Evolutionary conservation across 2,888 invertebrate genomes (phyloP).

Genomic region (Catonia carolina): DNA sequence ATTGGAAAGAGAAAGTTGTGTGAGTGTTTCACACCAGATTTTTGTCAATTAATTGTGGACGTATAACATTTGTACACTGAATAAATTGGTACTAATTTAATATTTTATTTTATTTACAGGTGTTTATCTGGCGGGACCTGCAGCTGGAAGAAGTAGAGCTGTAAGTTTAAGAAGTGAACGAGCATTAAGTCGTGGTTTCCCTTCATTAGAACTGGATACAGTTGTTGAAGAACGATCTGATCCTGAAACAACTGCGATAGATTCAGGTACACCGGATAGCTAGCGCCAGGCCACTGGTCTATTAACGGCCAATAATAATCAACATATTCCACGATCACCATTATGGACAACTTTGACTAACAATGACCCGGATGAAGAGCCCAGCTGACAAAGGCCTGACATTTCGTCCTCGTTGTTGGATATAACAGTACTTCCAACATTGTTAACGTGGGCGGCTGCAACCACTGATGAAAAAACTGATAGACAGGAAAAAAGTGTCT

Average conservation of each 20-base stretch:
- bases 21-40: too few species aligned
- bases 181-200: conserved; percentile 65
- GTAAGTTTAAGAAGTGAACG: conserved; percentile 57
- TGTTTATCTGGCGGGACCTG: conserved; percentile 33
- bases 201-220: conserved; percentile 72
- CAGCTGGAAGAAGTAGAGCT: conserved; percentile 38
- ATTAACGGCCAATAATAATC: background rate
- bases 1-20: too few species aligned
- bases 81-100: too few species aligned
- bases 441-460: conserved; percentile 23
- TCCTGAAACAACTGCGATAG: conserved; percentile 34
- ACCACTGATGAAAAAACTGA: background rate
- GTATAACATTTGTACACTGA: too few species aligned
- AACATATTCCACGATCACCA: conserved; percentile 43
- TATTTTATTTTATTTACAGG: conserved; percentile 26
- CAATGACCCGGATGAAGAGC: conserved; percentile 31
- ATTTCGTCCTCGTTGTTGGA: conserved; percentile 23
- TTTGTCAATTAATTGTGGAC: too few species aligned
- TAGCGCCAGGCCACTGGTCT: conserved; percentile 44
- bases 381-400: conserved; percentile 23
- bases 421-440: conserved; percentile 21
- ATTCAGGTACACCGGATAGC: conserved; percentile 47
- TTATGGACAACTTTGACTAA: conserved; percentile 75
- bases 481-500: background rate
- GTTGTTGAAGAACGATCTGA: conserved; percentile 79